Evolutionary conservation across 2,888 invertebrate genomes (phyloP).

Genomic region (Lasioglossum oenotherae): DNA sequence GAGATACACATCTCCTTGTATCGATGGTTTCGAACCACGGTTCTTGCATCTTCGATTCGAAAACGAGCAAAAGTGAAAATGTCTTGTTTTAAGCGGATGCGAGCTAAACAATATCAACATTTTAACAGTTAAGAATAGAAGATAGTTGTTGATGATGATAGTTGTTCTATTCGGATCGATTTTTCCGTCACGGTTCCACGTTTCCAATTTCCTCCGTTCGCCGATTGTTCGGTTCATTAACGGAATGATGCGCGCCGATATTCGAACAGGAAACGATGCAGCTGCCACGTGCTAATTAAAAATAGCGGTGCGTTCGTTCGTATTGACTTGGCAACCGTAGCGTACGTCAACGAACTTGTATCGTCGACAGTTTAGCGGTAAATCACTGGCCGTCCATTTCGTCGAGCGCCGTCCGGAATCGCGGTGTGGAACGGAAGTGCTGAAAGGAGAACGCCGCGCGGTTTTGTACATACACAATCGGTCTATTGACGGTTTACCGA

Average conservation of each 20-base stretch:
- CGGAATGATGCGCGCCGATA: not conserved
- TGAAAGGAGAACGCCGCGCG: slow-evolving; percentile 11
- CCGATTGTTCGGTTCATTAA: not conserved
- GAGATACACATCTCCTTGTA: not conserved
- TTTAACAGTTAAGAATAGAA: too few species aligned
- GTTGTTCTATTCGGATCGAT: not conserved
- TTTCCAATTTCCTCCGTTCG: not conserved
- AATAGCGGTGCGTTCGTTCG: slow-evolving; percentile 11
- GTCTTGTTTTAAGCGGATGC: not conserved
- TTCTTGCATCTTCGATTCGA: not conserved
- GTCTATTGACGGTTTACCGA: not conserved
- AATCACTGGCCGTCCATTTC: slow-evolving; percentile 38
- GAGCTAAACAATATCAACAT: not conserved
- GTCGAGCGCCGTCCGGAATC: slow-evolving; percentile 28
- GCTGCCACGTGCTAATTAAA: slow-evolving; percentile 32
- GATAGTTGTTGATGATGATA: too few species aligned
- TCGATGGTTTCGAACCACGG: not conserved
- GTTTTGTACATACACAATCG: not conserved
- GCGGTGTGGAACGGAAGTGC: slow-evolving; percentile 32
- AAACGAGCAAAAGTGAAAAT: not conserved
- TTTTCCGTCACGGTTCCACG: too few species aligned
- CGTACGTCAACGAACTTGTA: slow-evolving; percentile 47
- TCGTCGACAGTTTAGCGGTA: slow-evolving; percentile 53
- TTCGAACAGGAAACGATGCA: slow-evolving; percentile 14
- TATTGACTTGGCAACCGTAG: slow-evolving; percentile 19